Evolutionary conservation across 1,140 invertebrate species (phyloP).

Genomic region (Ostrea denselamellosa): DNA sequence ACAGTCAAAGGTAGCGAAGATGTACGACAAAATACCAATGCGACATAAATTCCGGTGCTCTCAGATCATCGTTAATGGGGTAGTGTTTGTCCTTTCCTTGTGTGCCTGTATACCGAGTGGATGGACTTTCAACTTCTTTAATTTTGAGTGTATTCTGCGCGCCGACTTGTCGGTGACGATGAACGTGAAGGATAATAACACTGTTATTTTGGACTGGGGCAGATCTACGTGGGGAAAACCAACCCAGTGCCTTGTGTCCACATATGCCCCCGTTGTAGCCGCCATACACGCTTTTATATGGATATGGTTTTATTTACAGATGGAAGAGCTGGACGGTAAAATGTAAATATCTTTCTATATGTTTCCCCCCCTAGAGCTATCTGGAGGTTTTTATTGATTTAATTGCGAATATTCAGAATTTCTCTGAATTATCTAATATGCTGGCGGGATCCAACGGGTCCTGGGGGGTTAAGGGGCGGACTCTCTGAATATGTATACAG

Average conservation of each 20-base stretch:
- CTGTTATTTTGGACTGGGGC: constrained; percentile 13
- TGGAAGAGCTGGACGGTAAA: constrained; percentile 15
- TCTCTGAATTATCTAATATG: too few relatives aligned
- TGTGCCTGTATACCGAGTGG: constrained; percentile 32
- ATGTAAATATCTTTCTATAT: neutral
- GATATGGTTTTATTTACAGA: constrained; percentile 36
- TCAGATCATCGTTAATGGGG: neutral
- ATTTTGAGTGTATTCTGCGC: constrained; percentile 27
- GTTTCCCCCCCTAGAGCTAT: neutral
- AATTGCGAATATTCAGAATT: too few relatives aligned
- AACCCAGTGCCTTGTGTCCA: neutral
- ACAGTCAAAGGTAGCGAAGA: neutral
- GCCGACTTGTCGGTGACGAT: neutral
- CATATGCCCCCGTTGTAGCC: constrained; percentile 38
- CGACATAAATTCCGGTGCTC: constrained; percentile 4
- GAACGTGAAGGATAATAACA: neutral
- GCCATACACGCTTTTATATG: constrained; percentile 24
- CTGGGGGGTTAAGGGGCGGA: too few relatives aligned
- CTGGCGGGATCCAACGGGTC: too few relatives aligned
- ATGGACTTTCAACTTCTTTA: constrained; percentile 24
- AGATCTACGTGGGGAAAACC: constrained; percentile 9
- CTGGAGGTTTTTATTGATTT: neutral
- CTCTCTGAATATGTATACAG: too few relatives aligned
- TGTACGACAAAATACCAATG: neutral
- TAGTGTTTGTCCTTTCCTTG: neutral